A percentile compares a stretch with the other conserved stretches of the same genome.
These are phyloP conservation scores for Thecophora atra DNA, from an alignment of 2,888 invertebrate species.

Conservation along the genomic window DNA sequence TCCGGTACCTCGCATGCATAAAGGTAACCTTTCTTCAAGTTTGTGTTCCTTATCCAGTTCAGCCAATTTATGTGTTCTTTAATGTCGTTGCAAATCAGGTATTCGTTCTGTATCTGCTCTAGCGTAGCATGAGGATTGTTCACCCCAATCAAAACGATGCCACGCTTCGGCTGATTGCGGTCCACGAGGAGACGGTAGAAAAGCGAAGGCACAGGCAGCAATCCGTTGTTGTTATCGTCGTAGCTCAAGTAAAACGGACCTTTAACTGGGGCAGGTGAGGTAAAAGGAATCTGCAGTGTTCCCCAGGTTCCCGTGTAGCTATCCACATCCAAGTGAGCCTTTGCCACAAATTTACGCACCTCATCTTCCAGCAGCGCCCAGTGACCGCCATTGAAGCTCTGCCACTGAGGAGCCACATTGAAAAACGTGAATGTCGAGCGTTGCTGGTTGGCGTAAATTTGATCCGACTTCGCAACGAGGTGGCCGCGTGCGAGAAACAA, in stretches of 20 bases:
- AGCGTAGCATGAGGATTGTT: slow-evolving; percentile 61
- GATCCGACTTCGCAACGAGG: slow-evolving; percentile 68
- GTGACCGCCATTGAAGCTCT: slow-evolving; percentile 70
- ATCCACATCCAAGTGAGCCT: slow-evolving; percentile 56
- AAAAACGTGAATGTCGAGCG: slow-evolving; percentile 68
- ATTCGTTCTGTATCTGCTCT: slow-evolving; percentile 50
- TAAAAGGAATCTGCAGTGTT: slow-evolving; percentile 56
- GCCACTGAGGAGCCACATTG: slow-evolving; percentile 71
- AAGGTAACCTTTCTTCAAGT: slow-evolving; percentile 54
- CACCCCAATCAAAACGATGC: slow-evolving; percentile 69
- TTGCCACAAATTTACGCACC: slow-evolving; percentile 65
- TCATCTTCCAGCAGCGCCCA: slow-evolving; percentile 69
- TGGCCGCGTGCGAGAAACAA: slow-evolving; percentile 68
- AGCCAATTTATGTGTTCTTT: slow-evolving; percentile 51
- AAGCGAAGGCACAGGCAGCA: slow-evolving; percentile 68
- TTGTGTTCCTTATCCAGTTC: slow-evolving; percentile 49
- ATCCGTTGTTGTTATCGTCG: slow-evolving; percentile 56
- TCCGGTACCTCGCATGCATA: slow-evolving; percentile 56
- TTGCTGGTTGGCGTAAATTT: slow-evolving; percentile 68
- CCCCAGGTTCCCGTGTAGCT: slow-evolving; percentile 71
- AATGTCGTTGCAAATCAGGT: slow-evolving; percentile 55
- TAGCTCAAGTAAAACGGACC: slow-evolving; percentile 60
- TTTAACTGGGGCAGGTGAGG: background rate
- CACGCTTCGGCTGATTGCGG: slow-evolving; percentile 54
- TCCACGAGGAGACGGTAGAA: slow-evolving; percentile 71